Conservation (phyloP, 2,113 vertebrate genomes). For the Natator depressus region DNA sequence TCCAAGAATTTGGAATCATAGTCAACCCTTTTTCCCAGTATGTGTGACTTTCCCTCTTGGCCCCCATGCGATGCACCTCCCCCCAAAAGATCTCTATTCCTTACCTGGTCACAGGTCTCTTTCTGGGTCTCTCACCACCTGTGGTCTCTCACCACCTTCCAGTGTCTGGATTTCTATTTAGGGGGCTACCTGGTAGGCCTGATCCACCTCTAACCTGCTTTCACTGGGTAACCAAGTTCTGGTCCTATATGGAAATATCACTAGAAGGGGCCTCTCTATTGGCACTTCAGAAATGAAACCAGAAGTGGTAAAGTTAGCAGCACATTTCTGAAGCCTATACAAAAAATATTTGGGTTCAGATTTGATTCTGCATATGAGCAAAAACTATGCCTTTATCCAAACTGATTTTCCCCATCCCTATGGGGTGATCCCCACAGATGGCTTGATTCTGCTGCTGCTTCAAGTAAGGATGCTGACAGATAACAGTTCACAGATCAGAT, state of each 20-base stretch:
- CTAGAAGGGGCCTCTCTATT: background rate
- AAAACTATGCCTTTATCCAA: background rate
- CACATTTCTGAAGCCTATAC: background rate
- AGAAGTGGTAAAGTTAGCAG: background rate
- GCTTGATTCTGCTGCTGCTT: background rate
- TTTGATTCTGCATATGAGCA: background rate
- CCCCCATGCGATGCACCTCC: background rate
- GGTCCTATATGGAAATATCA: background rate
- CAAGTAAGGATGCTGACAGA: background rate
- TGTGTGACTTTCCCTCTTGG: background rate
- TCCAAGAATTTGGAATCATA: background rate
- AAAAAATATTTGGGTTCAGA: background rate
- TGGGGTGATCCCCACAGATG: background rate
- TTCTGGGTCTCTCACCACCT: too few species aligned
- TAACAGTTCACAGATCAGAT: background rate
- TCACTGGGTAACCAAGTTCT: background rate
- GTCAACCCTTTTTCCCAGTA: background rate
- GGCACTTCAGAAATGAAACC: background rate
- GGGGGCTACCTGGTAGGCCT: background rate
- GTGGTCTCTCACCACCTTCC: background rate
- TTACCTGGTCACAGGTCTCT: background rate
- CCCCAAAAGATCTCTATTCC: background rate
- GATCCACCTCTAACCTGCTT: background rate
- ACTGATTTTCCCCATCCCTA: background rate
- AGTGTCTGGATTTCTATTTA: background rate